Evolutionary conservation across 2,888 invertebrate species (phyloP).

Genomic region (Plusia festucae): DNA sequence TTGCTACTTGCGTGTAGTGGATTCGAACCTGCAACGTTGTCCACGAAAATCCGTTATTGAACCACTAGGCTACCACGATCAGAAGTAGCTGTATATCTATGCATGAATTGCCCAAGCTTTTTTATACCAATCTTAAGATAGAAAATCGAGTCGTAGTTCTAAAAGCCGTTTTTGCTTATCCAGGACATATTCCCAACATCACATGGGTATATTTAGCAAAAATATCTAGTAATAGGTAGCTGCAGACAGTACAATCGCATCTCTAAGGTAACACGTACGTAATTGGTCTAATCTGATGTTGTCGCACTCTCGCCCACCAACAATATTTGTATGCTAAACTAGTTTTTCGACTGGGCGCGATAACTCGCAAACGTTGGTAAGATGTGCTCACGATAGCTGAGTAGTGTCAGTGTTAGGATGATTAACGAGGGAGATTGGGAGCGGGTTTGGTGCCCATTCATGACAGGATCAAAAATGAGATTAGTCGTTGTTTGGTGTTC

Average conservation of each 20-base stretch:
- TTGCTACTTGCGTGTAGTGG: no score
- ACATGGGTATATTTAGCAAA: no score
- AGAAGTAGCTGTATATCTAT: no score
- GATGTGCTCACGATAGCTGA: constrained; percentile 74
- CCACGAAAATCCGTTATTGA: no score
- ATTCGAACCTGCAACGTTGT: no score
- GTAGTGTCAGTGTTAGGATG: constrained; percentile 73
- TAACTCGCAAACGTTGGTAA: constrained; percentile 60
- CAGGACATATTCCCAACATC: no score
- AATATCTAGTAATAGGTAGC: background rate
- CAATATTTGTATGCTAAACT: constrained; percentile 82
- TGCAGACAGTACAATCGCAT: constrained; percentile 67
- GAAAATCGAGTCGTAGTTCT: no score
- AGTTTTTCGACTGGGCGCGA: constrained; percentile 67
- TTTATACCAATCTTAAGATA: no score
- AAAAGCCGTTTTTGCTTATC: no score
- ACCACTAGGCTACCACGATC: no score
- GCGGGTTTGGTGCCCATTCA: constrained; percentile 74
- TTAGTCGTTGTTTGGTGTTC: constrained; percentile 16
- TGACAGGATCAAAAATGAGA: constrained; percentile 36
- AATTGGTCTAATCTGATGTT: constrained; percentile 84
- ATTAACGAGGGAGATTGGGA: constrained; percentile 75
- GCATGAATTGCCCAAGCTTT: no score
- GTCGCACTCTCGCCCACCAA: constrained; percentile 76
- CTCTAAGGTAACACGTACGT: constrained; percentile 86